Evolutionary conservation across 2,113 vertebrate species (phyloP), one percentile per base, ranked within the genome.

Genomic region (Isichthys henryi): DNA sequence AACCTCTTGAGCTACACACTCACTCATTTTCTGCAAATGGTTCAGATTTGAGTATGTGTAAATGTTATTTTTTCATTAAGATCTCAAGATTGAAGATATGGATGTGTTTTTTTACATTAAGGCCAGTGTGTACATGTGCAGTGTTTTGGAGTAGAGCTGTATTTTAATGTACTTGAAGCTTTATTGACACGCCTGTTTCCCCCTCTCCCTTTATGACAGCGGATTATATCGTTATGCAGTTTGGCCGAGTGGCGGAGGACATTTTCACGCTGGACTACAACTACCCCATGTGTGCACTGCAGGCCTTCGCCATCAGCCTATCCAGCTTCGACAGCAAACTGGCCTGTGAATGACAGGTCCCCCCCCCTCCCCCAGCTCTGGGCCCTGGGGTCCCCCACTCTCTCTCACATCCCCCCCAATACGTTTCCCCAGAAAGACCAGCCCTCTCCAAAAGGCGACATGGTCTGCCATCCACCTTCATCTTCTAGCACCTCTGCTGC

Each of bases 171-270:
- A 50, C n/a, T 49, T 53, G 27, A 39, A 50, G 35, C 19, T 10
- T 3, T 70, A 35, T 45, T 87, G 45, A 56, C n/a, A 27, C 10
- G 10, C 10, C n/a, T 74, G 1, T 66, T 23, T 49, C 48, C 17
- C 46, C 70, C 49, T 90, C 21, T 91, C 89, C 91, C n/a, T 91
- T 70, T 77, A 82, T 58, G 10, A 53, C 90, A 99, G 98, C 96
- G 3, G 97, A 99, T 92, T 98, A 99, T 94, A 99, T 99, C 0
- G 97, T 99, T 90, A 99, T 99, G 98, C 98, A 99, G 95, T 99
- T 99, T 50, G 98, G 98, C 21, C 94, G 98, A 23, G 97, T 99
- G 90, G 98, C 97, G 0, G 98, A 99, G 49, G 98, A 99, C 62
- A 94, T 98, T 90, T 99, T 99, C 95, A 99, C 98, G 0, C 94